These are phyloP conservation scores for Campaea margaritaria DNA, from an alignment of 2,888 invertebrate species.

Conservation along the genomic window DNA sequence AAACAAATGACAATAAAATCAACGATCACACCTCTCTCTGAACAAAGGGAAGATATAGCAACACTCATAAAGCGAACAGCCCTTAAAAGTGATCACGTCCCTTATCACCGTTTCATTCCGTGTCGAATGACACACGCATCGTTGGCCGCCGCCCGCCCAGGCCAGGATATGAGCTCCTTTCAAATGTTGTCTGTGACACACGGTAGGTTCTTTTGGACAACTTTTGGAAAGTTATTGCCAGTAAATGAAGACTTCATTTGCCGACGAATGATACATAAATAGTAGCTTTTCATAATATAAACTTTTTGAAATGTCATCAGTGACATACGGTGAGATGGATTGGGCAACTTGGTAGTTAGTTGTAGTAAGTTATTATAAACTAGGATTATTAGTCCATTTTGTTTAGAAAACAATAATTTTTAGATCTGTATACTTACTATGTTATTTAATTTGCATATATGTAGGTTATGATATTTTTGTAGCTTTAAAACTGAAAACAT, in stretches of 20 bases:
- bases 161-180: slow-evolving; percentile 48
- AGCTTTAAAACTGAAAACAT: too few species aligned
- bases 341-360: too few species aligned
- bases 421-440: too few species aligned
- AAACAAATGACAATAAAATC: slow-evolving; percentile 15
- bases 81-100: slow-evolving; percentile 57
- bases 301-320: too few species aligned
- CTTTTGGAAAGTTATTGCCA: background rate
- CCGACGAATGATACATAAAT: too few species aligned
- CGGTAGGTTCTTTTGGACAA: background rate
- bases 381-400: too few species aligned
- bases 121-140: slow-evolving; percentile 48
- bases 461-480: too few species aligned
- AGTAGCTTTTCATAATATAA: too few species aligned
- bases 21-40: slow-evolving; percentile 12
- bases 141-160: slow-evolving; percentile 40
- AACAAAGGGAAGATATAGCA: slow-evolving; percentile 29
- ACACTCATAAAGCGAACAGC: slow-evolving; percentile 37
- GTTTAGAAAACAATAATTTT: too few species aligned
- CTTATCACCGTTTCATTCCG: slow-evolving; percentile 55
- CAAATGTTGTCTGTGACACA: slow-evolving; percentile 37
- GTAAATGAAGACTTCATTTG: background rate
- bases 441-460: too few species aligned
- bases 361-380: too few species aligned
- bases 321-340: too few species aligned